Conservation (phyloP, 2,113 vertebrate genomes). For the Dasypus novemcinctus region DNA sequence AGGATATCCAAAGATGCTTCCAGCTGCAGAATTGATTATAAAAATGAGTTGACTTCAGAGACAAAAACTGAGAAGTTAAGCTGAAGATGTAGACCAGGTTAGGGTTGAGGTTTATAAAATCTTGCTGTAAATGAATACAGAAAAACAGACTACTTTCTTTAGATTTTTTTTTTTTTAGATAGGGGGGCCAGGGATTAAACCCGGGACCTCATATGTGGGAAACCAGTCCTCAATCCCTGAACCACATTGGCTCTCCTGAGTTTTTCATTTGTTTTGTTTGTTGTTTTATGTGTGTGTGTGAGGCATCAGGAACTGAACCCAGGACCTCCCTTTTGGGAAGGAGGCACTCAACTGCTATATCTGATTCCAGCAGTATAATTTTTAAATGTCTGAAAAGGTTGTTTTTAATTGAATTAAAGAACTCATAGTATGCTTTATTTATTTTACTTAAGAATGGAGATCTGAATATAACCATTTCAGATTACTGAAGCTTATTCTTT, state of each 20-base stretch:
- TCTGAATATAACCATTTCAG: background rate
- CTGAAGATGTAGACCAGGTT: background rate
- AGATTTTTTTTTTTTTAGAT: too few species aligned
- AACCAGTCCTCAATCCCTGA: too few species aligned
- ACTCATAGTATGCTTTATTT: background rate
- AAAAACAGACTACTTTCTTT: background rate
- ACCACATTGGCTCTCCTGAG: too few species aligned
- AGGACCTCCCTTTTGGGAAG: too few species aligned
- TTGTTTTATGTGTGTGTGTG: too few species aligned
- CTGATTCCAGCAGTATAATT: background rate
- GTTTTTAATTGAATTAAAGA: constrained; percentile 28
- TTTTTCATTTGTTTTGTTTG: too few species aligned
- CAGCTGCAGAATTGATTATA: constrained; percentile 15
- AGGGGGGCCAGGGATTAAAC: too few species aligned
- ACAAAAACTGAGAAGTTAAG: constrained; percentile 27
- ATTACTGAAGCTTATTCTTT: background rate
- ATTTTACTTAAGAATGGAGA: background rate
- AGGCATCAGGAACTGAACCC: too few species aligned
- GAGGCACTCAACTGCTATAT: too few species aligned
- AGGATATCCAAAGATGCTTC: background rate
- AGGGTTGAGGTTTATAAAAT: background rate
- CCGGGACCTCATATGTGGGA: too few species aligned
- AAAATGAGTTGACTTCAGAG: constrained; percentile 41
- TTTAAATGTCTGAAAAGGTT: background rate
- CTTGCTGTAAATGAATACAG: background rate